A percentile compares a stretch with the other conserved stretches of the same genome.
Conservation (phyloP, 2,888 invertebrate species). For the Leptarthrus brevirostris region DNA sequence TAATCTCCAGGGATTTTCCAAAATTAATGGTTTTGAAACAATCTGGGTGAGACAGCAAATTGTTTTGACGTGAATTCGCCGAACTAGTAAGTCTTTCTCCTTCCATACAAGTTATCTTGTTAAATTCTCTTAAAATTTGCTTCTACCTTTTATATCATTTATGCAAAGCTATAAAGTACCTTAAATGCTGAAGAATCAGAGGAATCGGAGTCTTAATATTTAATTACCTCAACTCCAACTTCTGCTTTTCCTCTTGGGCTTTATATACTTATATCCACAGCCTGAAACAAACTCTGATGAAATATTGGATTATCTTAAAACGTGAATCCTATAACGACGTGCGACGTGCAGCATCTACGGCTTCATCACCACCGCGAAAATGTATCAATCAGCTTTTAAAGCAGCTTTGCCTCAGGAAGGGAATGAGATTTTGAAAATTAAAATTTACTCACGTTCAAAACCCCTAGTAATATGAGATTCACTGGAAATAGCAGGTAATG, state of each 20-base stretch:
- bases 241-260: not conserved
- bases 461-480: too few relatives aligned
- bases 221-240: slow-evolving; percentile 3
- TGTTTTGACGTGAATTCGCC: not conserved
- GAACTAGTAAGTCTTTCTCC: not conserved
- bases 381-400: not conserved
- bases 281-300: not conserved
- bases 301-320: slow-evolving; percentile 28
- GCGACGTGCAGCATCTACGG: slow-evolving; percentile 5
- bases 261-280: not conserved
- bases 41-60: not conserved
- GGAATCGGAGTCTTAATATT: slow-evolving; percentile 11
- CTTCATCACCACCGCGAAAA: not conserved
- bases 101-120: not conserved
- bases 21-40: not conserved
- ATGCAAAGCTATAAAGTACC: not conserved
- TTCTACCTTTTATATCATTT: not conserved
- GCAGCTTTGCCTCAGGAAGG: not conserved
- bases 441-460: not conserved
- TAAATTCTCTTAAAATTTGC: not conserved
- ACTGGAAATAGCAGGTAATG: too few relatives aligned
- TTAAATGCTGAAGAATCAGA: not conserved
- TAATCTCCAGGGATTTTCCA: not conserved
- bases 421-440: not conserved
- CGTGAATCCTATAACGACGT: not conserved